Base-by-base conservation (phyloP, 30 jellyfish, hydroid and myxozoan species). In the Rhopilema esculentum region DNA sequence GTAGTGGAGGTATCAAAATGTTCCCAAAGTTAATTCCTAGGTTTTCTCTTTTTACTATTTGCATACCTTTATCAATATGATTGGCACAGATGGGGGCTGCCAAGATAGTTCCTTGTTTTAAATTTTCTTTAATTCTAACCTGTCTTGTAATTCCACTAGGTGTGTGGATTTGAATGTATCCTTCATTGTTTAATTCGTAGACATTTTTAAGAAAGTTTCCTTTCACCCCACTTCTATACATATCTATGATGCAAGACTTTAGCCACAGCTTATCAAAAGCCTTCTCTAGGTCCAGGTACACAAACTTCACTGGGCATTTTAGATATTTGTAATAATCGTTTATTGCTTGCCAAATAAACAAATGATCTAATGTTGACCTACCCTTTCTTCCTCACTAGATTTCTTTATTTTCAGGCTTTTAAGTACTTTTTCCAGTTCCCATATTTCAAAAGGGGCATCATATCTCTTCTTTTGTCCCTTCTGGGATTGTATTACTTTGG, bases 21-120 rank as follows among this genome's bases (percentile, higher is more conserved):
- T 75, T 52, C 26, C 86, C 74, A 75, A 53, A 75, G 53, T 70
- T 8, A 28, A 75, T 75, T 75, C 86, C 86, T 48, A 32, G 53
- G 27, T 53, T 18, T 28, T 75, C 33, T 27, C 27, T 75, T 75
- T 17, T 50, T 75, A 75, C 26, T 49, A 48, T 23, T 20, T 75
- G 86, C 72, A 53, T 48, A 17, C 86, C 86, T 27, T 73, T 73
- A 73, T 73, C 84, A 40, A 73, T 73, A 27, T 73, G 84, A n/a
- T 73, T 73, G 8, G 74, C 86, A 75, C 74, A 75, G 53, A 75
- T 75, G 23, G 74, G 75, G 52, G 86, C 75, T 75, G 75, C 74
- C 74, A 75, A 32, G 27, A 75, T 53, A 30, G 72, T 72, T 30
- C 66, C 83, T 40, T 72, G 83, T 40, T 72, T 72, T 18, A 18